Evolutionary conservation across 1,140 invertebrate species (phyloP), one percentile per base, ranked within the genome.

Genomic region (Meloidogyne chitwoodi): DNA sequence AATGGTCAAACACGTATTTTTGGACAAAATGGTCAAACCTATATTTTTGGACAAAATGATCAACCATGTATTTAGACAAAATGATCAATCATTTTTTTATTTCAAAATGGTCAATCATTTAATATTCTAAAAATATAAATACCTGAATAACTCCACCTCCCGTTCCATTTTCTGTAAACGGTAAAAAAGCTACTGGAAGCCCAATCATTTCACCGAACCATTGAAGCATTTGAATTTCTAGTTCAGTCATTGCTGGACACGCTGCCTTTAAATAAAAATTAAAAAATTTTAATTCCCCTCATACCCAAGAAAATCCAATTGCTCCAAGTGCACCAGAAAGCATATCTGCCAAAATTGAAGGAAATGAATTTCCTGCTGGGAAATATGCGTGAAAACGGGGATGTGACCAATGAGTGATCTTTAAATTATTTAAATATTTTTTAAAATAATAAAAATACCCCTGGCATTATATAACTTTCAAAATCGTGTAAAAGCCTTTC

Each of bases 341-440:
- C 94, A 99, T 96, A 82, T 98, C 95, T n/a, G 94, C 96, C 22
- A 99, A 89, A 74, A 99, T 96, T 0, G 95, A 97, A 1, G 96
- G 95, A 88, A 92, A 99, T 0, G 93, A 96, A 89, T 98, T 98
- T 29, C 96, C 96, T 0, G 95, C 92, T 1, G 96, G 96, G 87
- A 99, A 99, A 87, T 99, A 99, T 0, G 96, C 96, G 88, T 98
- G 96, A 88, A 99, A 99, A 68, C 94, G 89, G 0, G 96, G 96
- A 91, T 99, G 96, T 88, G 98, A 95, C 96, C 96, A 99, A 88
- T 98, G 95, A 0, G 96, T 98, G 65, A 93, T 91, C 92, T 93
- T 86, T 2, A 88, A 26, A 5, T 38, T 11, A 77, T 77, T n/a
- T 26, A 2, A 74, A 74, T 2, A 19, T 11, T 19, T 14, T 31